Evolutionary conservation across 2,113 vertebrate species (phyloP), one percentile per base, ranked within the genome.

Genomic region (Lutjanus erythropterus): DNA sequence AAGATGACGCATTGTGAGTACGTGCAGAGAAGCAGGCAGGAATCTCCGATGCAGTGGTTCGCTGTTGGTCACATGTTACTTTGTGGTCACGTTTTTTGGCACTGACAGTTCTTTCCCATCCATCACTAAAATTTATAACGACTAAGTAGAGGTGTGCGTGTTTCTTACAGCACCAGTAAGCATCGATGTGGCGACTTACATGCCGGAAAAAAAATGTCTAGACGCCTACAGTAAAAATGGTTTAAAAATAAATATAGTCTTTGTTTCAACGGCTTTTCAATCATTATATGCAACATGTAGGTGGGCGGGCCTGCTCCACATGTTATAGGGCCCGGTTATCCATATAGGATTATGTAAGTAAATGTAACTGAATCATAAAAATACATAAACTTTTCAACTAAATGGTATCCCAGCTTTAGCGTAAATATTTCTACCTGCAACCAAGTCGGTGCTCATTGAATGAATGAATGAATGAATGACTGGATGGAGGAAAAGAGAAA

Each of bases 1-100:
- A 68, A 77, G 44, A 82, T 91, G 86, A 90, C 91, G 93, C 91
- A 93, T 67, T 76, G 14, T 85, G 90, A 85, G 87, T 93, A 95
- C 94, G 94, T 95, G 94, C 92, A 53, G 86, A 42, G 72, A 47
- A 44, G 86, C 94, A 93, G 90, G 91, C 89, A 89, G 69, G 71
- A 31, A 72, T 71, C 58, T 90, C 72, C 44, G 33, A 81, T 79
- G 91, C 78, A 35, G 84, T 73, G 79, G 61, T 73, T 73, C 64
- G 27, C 46, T 52, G 47, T 19, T 19, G 61, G 81, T 86, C 90
- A 90, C 88, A 58, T 90, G 86, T 41, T 21, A 44, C 2, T 23
- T n/a, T 53, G 53, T 27, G 77, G 62, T 89, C 71, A 89, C 80
- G 79, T 82, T 86, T 84, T 3, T 25, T 39, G 67, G 25, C 75